Evolutionary conservation across 2,797 vertebrate genomes (phyloP), one percentile per base, ranked within the genome.

Genomic region (Tangara arthus): DNA sequence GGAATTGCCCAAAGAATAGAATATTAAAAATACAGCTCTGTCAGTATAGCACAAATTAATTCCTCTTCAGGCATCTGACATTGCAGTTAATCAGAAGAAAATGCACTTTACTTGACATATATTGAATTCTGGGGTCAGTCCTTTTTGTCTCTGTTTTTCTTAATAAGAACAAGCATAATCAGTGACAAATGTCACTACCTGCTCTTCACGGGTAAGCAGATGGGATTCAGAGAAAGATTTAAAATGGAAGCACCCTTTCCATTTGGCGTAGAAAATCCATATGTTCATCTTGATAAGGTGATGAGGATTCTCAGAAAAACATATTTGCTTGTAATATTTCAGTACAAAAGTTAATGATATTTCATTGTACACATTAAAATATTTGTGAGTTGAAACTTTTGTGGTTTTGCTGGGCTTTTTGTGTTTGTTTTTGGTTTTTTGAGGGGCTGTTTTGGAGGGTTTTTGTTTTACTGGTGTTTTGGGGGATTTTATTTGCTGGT

Each of bases 1-100:
- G 98, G 97, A 98, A 69, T 97, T 99, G 60, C 98, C 98, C 77
- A 98, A 98, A 95, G 98, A 98, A 96, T 98, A 97, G 98, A 98
- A 96, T 94, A 94, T 98, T 66, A 98, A 98, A 97, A 99, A 98
- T 93, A 96, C 98, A 71, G 95, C 97, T 35, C 85, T 98, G 65
- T 96, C 79, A 59, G 97, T 98, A 61, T 98, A 98, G 84, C 98
- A 98, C 16, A 97, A 98, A 84, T 97, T 98, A 23, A 97, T 98
- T 27, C 98, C 98, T 79, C 95, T 98, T 92, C 98, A 99, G 89
- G 98, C 97, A 75, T 37, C 95, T 18, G 98, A 99, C 91, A 97
- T 98, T 82, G 90, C 98, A 81, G 92, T 98, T 72, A 49, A 97
- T 98, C 68, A 96, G 98, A 78, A 98, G 96, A 96, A 98, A 90